Evolutionary conservation across 2,113 vertebrate genomes (phyloP), one percentile per base, ranked within the genome.

Genomic region (Sminthopsis crassicaudata): DNA sequence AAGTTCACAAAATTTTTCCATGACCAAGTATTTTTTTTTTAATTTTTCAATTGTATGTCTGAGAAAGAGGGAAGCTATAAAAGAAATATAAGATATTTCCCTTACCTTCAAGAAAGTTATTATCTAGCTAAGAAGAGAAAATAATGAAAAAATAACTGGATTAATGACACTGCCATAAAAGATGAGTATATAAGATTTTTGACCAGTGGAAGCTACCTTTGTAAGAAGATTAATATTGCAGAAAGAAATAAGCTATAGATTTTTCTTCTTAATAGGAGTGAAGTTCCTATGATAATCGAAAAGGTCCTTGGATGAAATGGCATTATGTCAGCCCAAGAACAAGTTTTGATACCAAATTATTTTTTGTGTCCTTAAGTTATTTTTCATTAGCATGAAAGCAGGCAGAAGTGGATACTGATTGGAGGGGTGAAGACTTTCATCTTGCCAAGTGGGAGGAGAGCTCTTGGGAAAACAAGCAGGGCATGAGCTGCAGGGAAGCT

Each of bases 341-440:
- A 90, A 54, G 95, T 94, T 93, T 96, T 92, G 93, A 55, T 89
- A 51, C 88, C 76, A 97, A 95, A 97, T 96, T 97, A 91, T 93
- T 97, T 97, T 0, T 97, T 90, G 95, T 91, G 91, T 95, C 96
- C 94, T 96, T 93, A 95, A 96, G 93, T 95, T 97, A 96, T 97
- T 98, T 98, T 98, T 92, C 91, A 76, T 94, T 91, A 91, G 89
- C 95, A 48, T 48, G 57, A 96, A 96, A 97, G 91, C 48, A 94
- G 95, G 97, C 48, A 94, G 95, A 97, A 92, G 51, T 51, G 46
- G n/a, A 89, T 67, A 27, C n/a, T 46, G 46, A 93, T 95, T 97
- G 36, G 94, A 96, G 96, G 97, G 91, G 90, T 98, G 93, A 96
- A 55, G 92, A 97, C 97, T 98, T 98, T 98, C 96, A 98, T 98